Evolutionary conservation across 2,113 vertebrate genomes (phyloP).

Genomic region (Ia io): DNA sequence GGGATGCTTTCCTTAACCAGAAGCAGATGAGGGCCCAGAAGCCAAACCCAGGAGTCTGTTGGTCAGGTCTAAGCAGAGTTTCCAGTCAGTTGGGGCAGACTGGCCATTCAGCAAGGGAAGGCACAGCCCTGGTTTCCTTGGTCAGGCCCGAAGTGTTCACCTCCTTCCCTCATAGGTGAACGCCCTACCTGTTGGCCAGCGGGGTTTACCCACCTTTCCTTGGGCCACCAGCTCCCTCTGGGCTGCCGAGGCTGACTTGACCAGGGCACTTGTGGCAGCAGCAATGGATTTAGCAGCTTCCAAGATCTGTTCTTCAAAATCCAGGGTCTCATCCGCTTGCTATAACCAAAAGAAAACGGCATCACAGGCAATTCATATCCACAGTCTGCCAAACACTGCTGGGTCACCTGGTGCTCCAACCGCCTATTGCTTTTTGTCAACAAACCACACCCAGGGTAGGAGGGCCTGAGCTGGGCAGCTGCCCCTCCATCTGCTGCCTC

Average conservation of each 20-base stretch:
- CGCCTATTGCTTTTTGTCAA: not conserved
- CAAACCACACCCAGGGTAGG: not conserved
- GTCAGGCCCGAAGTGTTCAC: not conserved
- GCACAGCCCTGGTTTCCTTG: not conserved
- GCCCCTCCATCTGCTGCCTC: not conserved
- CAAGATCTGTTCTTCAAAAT: constrained; percentile 99
- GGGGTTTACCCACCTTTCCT: constrained; percentile 91
- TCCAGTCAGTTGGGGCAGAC: not conserved
- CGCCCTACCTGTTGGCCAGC: not conserved
- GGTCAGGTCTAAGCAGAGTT: constrained; percentile 14
- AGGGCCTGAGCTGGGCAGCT: not conserved
- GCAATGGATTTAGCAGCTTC: constrained; percentile 99
- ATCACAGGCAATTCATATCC: constrained; percentile 45
- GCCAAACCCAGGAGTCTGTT: not conserved
- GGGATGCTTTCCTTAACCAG: constrained; percentile 32
- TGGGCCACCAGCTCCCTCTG: constrained; percentile 98
- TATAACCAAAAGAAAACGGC: constrained; percentile 83
- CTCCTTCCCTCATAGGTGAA: rapidly evolving
- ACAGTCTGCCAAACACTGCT: not conserved
- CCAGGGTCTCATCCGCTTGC: constrained; percentile 98
- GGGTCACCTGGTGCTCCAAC: not conserved
- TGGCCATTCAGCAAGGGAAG: not conserved
- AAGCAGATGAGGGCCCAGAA: constrained; percentile 33
- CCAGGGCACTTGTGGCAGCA: constrained; percentile 96
- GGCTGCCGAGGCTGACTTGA: constrained; percentile 97